phyloP scores from a whole-genome alignment of 2,113 vertebrate species.

The Nyctibius bracteatus region DNA sequence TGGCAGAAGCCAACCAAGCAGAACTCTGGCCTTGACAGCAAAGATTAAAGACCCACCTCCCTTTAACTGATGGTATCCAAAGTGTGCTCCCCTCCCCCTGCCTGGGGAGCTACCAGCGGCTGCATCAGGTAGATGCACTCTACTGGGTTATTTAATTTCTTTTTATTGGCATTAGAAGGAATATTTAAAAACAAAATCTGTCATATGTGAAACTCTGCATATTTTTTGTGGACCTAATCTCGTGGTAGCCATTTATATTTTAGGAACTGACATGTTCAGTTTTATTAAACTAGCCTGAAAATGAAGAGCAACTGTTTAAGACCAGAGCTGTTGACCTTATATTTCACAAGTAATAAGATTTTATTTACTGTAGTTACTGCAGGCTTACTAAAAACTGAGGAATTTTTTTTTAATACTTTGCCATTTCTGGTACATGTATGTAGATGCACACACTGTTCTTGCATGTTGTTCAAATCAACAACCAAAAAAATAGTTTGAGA shows the following conservation, averaged over 20 bases:
- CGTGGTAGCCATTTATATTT: slow-evolving; percentile 52
- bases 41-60: slow-evolving; percentile 55
- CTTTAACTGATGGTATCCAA: slow-evolving; percentile 43
- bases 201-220: background rate
- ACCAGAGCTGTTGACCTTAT: background rate
- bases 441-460: background rate
- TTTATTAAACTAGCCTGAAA: slow-evolving; percentile 58
- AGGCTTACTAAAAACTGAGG: background rate
- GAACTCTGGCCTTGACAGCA: slow-evolving; percentile 43
- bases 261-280: slow-evolving; percentile 41
- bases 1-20: background rate
- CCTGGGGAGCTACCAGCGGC: slow-evolving; percentile 20
- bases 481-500: background rate
- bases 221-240: slow-evolving; percentile 31
- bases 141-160: slow-evolving; percentile 18
- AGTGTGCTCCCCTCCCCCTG: slow-evolving; percentile 10
- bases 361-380: background rate
- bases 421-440: background rate
- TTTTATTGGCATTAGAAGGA: background rate
- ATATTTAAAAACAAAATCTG: slow-evolving; percentile 7
- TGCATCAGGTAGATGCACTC: slow-evolving; percentile 32
- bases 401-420: background rate
- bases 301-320: slow-evolving; percentile 42
- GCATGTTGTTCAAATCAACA: background rate
- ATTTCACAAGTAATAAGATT: slow-evolving; percentile 31